Percentiles rank a stretch among this genome's conserved stretches.
These are phyloP conservation scores for Prunella fulvescens DNA, from an alignment of 2,113 vertebrate genomes.

Conservation along the genomic window DNA sequence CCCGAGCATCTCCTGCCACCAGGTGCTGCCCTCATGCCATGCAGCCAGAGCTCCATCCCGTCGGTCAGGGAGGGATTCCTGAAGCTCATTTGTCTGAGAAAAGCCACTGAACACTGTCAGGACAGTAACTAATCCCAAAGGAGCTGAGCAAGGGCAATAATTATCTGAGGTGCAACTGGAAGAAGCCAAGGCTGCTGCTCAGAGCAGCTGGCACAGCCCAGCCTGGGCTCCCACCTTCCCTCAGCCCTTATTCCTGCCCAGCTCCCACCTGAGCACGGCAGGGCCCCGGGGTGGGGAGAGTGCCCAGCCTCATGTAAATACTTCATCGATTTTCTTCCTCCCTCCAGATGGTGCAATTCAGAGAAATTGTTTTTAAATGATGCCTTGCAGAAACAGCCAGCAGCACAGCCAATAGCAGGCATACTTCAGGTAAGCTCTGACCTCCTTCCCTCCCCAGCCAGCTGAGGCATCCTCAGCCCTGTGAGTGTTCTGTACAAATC, in stretches of 20 bases:
- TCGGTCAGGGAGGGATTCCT: not conserved
- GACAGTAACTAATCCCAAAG: not conserved
- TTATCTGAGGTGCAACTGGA: accelerated
- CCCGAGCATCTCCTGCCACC: not conserved
- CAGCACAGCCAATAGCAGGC: conserved; percentile 35
- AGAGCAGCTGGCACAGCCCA: not conserved
- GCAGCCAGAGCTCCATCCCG: not conserved
- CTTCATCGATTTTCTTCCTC: conserved; percentile 24
- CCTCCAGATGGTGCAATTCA: conserved; percentile 61
- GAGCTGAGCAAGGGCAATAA: not conserved
- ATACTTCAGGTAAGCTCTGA: conserved; percentile 44
- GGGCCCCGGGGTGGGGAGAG: not conserved
- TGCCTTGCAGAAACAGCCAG: conserved; percentile 9
- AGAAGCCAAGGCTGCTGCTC: not conserved
- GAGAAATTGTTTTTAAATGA: conserved; percentile 58
- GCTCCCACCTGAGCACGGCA: accelerated
- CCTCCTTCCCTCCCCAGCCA: conserved; percentile 38
- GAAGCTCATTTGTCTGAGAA: not conserved
- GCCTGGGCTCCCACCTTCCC: not conserved
- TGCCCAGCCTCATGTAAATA: conserved; percentile 9
- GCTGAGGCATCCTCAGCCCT: not conserved
- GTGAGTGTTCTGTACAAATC: not conserved
- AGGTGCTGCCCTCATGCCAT: not conserved
- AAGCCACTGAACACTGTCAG: not conserved
- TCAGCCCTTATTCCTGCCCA: not conserved